Base-by-base conservation (phyloP, 2,888 invertebrate genomes). In the Griposia aprilina region DNA sequence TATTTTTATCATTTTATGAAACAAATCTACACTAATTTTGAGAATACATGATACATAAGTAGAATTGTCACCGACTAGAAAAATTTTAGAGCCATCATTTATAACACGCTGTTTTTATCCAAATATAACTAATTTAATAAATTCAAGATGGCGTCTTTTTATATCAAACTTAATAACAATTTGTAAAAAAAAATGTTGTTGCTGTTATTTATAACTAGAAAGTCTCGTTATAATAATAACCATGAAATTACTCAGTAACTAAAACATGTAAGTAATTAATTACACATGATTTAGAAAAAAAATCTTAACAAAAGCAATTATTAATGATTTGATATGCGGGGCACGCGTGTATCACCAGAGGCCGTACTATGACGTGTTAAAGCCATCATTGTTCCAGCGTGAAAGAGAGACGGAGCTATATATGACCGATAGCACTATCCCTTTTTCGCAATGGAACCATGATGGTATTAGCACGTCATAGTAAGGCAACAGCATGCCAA, bases 171-270 rank as follows among this genome's bases (percentile, higher is more conserved):
- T 41, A 26, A 45, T 57, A 45, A 6, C 4, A 0, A 30, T 57
- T 30, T 69, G 26, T 30, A 10, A n/a, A n/a, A 20, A 17, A 23
- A 48, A 30, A 17, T 3, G 0, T 11, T 13, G 13, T 23, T 17
- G 13, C n/a, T 7, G 13, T 5, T 41, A 52, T 74, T 74, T 70
- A 74, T 48, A 45, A 70, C 30, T 17, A 30, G 17, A 30, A 41
- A 8, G 8, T 17, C 26, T 15, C 17, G 55, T 26, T 41, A 10
- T 5, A 3, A 30, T 8, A 45, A 1, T 2, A 62, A 30, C 76
- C 74, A 26, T 76, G 76, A 76, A 76, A 76, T 76, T 74, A 7
- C 13, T 20, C 0, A 55, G 45, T 73, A n/a, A 41, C 6, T 6
- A n/a, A 72, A 20, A 62, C 52, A 52, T 17, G 69, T n/a, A 17